A percentile compares a stretch with the other conserved stretches of the same genome.
These are phyloP conservation scores for Aricia agestis DNA, from an alignment of 1,140 invertebrate genomes.

Conservation along the genomic window DNA sequence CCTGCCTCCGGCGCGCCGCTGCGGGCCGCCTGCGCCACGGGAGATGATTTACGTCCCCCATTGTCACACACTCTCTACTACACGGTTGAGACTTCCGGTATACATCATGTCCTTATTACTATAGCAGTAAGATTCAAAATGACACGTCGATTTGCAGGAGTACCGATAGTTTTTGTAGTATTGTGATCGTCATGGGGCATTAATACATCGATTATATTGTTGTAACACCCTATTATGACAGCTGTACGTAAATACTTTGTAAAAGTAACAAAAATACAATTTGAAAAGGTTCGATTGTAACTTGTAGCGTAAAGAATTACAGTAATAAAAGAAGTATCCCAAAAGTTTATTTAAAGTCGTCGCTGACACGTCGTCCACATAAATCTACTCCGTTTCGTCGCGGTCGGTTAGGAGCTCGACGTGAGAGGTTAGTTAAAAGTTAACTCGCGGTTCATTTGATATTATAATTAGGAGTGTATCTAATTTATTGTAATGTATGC, in stretches of 20 bases:
- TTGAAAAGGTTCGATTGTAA: no score
- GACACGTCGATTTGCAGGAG: neutral
- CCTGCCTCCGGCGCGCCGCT: neutral
- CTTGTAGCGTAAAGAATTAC: no score
- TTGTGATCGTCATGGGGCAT: neutral
- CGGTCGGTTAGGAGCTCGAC: neutral
- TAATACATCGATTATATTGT: conserved; percentile 1
- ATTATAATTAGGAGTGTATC: conserved; percentile 24
- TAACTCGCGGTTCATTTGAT: conserved; percentile 10
- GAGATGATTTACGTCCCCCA: neutral
- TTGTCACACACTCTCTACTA: neutral
- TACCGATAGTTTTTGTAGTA: neutral
- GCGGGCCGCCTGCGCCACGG: no score
- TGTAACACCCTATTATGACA: neutral
- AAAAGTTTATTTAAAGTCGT: no score
- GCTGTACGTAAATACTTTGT: neutral
- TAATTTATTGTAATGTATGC: conserved; percentile 27
- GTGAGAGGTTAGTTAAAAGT: neutral
- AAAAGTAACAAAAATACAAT: no score
- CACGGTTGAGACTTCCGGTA: no score
- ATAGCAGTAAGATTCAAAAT: neutral
- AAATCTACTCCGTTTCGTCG: no score
- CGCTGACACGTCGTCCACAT: no score
- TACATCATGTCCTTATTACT: neutral
- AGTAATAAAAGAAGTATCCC: no score